These are phyloP conservation scores for Triplophysa siluroides DNA, from an alignment of 2,113 vertebrate genomes.

Conservation along the genomic window DNA sequence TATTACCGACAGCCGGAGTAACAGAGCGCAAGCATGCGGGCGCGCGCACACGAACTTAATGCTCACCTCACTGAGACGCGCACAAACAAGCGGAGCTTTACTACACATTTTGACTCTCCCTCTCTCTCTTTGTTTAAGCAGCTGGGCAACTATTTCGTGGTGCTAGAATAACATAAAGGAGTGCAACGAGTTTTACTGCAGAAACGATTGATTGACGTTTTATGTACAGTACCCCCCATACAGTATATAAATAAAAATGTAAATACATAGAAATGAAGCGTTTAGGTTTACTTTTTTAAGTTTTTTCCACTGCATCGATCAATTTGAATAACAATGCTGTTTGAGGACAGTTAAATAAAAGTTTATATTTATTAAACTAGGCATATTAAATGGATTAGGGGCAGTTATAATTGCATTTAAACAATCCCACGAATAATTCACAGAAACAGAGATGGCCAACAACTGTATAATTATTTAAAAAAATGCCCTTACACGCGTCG, in stretches of 20 bases:
- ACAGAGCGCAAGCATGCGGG: conserved; percentile 59
- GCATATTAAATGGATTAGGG: too few relatives aligned
- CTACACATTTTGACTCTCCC: conserved; percentile 15
- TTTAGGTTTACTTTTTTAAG: too few relatives aligned
- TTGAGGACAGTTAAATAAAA: too few relatives aligned
- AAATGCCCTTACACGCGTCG: neutral
- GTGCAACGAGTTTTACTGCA: neutral
- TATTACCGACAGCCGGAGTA: conserved; percentile 75
- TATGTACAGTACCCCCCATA: neutral
- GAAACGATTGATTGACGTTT: neutral
- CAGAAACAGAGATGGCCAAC: neutral
- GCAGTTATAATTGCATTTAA: too few relatives aligned
- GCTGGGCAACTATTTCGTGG: neutral
- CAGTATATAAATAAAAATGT: neutral
- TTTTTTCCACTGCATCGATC: too few relatives aligned
- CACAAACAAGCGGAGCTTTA: conserved; percentile 29
- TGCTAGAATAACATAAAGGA: neutral
- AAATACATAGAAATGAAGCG: too few relatives aligned
- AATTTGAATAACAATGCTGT: too few relatives aligned
- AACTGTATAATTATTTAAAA: neutral
- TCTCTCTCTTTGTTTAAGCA: conserved; percentile 12
- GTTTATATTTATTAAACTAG: too few relatives aligned
- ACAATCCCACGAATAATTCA: neutral
- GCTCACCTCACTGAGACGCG: conserved; percentile 45
- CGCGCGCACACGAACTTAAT: conserved; percentile 56